phyloP scores from a whole-genome alignment of 37 sponge, comb jelly and placozoan genomes.

The Beroe ovata region DNA sequence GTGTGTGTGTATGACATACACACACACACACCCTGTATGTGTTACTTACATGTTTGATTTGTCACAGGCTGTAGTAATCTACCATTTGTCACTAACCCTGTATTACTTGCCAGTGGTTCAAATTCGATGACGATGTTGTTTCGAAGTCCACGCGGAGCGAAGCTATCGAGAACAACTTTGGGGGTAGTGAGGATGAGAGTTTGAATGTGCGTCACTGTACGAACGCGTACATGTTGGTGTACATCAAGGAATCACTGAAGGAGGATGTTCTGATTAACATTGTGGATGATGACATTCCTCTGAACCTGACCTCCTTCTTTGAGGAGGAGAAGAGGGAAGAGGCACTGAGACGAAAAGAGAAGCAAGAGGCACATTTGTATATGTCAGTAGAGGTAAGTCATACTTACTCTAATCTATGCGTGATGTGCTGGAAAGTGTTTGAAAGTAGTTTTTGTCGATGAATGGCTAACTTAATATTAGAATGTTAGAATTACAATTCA shows the following conservation, averaged over 20 bases:
- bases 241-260: slow-evolving; percentile 79
- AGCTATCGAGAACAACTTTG: slow-evolving; percentile 95
- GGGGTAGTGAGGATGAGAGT: slow-evolving; percentile 81
- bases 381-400: slow-evolving; percentile 82
- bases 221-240: slow-evolving; percentile 99
- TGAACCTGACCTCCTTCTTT: slow-evolving; percentile 76
- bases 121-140: slow-evolving; percentile 99
- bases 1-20: too few relatives aligned
- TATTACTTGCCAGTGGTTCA: slow-evolving; percentile 89
- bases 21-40: too few relatives aligned
- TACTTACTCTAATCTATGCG: slow-evolving; percentile 75
- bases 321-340: slow-evolving; percentile 84
- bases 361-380: slow-evolving; percentile 92
- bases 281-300: slow-evolving; percentile 80
- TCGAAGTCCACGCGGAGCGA: slow-evolving; percentile 88
- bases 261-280: slow-evolving; percentile 81
- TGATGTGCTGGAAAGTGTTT: background rate
- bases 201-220: slow-evolving; percentile 80
- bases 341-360: slow-evolving; percentile 83
- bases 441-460: too few relatives aligned
- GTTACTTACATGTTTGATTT: too few relatives aligned
- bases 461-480: too few relatives aligned
- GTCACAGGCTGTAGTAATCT: too few relatives aligned
- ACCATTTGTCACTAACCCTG: too few relatives aligned
- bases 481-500: too few relatives aligned